A percentile compares a stretch with the other conserved stretches of the same genome.
Conservation (phyloP, 1,140 invertebrate genomes). For the Drosophila jambulina region DNA sequence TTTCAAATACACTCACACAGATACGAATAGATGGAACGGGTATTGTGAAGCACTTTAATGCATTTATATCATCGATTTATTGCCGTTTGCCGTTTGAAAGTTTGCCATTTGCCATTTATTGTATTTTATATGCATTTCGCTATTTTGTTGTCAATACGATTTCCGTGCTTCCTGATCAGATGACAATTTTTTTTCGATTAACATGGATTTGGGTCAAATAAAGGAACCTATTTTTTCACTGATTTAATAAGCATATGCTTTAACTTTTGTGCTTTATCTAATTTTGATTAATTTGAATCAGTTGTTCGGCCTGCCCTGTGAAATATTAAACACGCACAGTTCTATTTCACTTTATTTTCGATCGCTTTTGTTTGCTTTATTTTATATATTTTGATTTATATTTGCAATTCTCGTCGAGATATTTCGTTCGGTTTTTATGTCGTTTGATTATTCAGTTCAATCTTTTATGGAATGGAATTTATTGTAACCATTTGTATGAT, state of each 20-base stretch:
- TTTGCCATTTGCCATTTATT: constrained; percentile 51
- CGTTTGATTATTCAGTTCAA: constrained; percentile 7
- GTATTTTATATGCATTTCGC: constrained; percentile 30
- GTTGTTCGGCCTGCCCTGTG: neutral
- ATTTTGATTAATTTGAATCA: constrained; percentile 40
- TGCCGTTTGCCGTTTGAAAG: constrained; percentile 65
- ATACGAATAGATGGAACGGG: neutral
- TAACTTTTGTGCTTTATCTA: constrained; percentile 7
- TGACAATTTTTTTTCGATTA: constrained; percentile 24
- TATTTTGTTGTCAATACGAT: constrained; percentile 49
- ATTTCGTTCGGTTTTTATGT: constrained; percentile 15
- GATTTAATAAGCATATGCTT: constrained; percentile 30
- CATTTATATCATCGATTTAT: constrained; percentile 69
- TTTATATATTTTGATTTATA: constrained; percentile 21
- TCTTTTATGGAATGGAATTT: constrained; percentile 3
- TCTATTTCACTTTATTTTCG: constrained; percentile 11
- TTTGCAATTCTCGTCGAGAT: neutral
- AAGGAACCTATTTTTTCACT: neutral
- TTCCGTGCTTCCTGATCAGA: constrained; percentile 30
- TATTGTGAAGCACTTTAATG: constrained; percentile 47
- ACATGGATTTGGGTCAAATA: constrained; percentile 41
- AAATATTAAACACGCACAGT: constrained; percentile 25
- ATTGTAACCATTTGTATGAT: constrained; percentile 14
- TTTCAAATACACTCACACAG: neutral
- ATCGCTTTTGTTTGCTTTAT: neutral